phyloP scores from a whole-genome alignment of 2,888 invertebrate species.

The Vanessa cardui region DNA sequence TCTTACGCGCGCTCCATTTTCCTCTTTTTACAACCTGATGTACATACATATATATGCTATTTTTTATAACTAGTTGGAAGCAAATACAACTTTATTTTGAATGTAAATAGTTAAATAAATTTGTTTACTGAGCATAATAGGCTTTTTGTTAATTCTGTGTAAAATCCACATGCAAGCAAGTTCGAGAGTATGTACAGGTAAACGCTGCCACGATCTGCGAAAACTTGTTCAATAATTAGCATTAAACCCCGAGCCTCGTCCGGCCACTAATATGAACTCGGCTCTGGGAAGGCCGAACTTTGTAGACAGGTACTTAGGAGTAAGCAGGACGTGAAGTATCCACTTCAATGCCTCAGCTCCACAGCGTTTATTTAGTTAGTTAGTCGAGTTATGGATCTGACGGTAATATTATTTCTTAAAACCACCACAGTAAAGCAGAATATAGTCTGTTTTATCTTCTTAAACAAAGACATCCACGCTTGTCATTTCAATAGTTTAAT shows the following conservation, averaged over 20 bases:
- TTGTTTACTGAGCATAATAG: neutral
- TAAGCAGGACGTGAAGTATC: conserved; percentile 15
- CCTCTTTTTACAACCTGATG: no score
- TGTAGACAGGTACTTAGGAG: conserved; percentile 35
- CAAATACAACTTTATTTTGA: no score
- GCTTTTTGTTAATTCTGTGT: neutral
- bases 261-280: conserved; percentile 27
- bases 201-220: conserved; percentile 25
- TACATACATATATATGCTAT: no score
- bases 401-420: neutral
- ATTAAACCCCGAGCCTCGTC: conserved; percentile 27
- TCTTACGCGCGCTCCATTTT: no score
- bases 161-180: neutral
- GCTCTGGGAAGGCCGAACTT: conserved; percentile 23
- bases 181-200: neutral
- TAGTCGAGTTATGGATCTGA: neutral
- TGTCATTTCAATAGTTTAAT: no score
- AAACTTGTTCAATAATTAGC: conserved; percentile 30
- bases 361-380: conserved; percentile 1
- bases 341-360: conserved; percentile 12
- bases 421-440: no score
- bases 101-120: no score
- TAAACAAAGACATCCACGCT: no score
- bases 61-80: no score
- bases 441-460: no score